Conservation (phyloP, 2,888 invertebrate species). For the Noctua comes region DNA sequence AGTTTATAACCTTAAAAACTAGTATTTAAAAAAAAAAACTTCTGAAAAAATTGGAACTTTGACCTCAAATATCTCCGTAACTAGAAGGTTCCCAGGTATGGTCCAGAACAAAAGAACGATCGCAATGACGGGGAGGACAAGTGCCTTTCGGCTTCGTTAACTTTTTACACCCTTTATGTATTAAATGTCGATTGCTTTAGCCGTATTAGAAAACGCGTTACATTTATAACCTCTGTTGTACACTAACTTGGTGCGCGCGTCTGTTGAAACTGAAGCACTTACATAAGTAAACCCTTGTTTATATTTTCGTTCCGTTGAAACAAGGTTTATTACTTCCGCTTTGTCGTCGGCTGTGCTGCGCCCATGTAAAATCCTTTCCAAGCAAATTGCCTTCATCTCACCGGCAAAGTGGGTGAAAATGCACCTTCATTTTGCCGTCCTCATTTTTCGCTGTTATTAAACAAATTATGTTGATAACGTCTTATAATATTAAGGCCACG, state of each 20-base stretch:
- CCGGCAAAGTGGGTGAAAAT: slow-evolving; percentile 76
- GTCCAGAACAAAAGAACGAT: too few relatives aligned
- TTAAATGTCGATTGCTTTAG: slow-evolving; percentile 14
- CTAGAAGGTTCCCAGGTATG: too few relatives aligned
- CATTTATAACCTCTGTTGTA: slow-evolving; percentile 26
- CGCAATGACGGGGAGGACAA: too few relatives aligned
- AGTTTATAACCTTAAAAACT: too few relatives aligned
- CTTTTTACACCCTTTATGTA: too few relatives aligned
- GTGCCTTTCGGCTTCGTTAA: too few relatives aligned
- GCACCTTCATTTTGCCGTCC: slow-evolving; percentile 72
- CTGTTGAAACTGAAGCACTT: slow-evolving; percentile 55
- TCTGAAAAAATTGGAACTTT: too few relatives aligned
- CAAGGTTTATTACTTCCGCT: slow-evolving; percentile 82
- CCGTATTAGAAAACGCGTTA: slow-evolving; percentile 21
- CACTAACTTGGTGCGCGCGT: slow-evolving; percentile 46
- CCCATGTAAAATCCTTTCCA: slow-evolving; percentile 79
- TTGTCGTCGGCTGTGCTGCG: slow-evolving; percentile 77
- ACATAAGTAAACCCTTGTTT: slow-evolving; percentile 73
- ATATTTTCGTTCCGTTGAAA: slow-evolving; percentile 79
- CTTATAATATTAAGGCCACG: slow-evolving; percentile 57
- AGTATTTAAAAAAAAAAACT: too few relatives aligned
- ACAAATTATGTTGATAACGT: slow-evolving; percentile 66
- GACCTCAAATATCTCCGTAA: too few relatives aligned
- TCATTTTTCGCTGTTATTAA: slow-evolving; percentile 69
- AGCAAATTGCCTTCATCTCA: slow-evolving; percentile 80